phyloP scores from a whole-genome alignment of 2,113 vertebrate genomes.

The Lagopus muta region DNA sequence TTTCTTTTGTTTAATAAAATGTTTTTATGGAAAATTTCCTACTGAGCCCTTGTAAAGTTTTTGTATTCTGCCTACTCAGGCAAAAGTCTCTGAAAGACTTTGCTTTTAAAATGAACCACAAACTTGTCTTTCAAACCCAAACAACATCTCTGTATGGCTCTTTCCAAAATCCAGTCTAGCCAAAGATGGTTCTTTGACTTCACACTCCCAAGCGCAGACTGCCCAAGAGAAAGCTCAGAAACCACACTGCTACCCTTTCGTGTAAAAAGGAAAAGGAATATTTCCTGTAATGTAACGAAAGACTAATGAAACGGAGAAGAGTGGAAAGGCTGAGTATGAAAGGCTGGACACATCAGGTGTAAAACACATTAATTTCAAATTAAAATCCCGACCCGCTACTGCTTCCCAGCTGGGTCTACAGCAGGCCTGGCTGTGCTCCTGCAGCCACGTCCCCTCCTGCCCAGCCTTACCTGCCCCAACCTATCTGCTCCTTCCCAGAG shows the following conservation, averaged over 20 bases:
- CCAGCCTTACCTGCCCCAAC: not conserved
- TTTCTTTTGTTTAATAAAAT: not conserved
- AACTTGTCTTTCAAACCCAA: not conserved
- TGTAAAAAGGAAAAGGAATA: not conserved
- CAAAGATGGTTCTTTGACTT: not conserved
- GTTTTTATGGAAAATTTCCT: not conserved
- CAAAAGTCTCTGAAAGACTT: not conserved
- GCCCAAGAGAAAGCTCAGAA: not conserved
- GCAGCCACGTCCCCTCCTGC: not conserved
- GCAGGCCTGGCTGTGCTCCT: not conserved
- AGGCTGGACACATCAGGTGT: not conserved
- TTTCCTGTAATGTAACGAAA: not conserved
- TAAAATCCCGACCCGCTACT: not conserved
- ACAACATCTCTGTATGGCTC: not conserved
- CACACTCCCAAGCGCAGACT: not conserved
- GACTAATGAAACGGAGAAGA: not conserved
- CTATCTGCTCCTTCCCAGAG: not conserved
- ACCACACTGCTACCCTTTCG: not conserved
- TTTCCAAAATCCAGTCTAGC: not conserved
- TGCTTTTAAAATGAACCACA: not conserved
- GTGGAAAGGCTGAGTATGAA: not conserved
- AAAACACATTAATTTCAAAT: not conserved
- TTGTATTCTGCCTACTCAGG: not conserved
- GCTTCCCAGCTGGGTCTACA: not conserved
- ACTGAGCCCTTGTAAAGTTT: not conserved